Evolutionary conservation across 2,888 invertebrate species (phyloP).

Genomic region (Archaeoteleia sp.): DNA sequence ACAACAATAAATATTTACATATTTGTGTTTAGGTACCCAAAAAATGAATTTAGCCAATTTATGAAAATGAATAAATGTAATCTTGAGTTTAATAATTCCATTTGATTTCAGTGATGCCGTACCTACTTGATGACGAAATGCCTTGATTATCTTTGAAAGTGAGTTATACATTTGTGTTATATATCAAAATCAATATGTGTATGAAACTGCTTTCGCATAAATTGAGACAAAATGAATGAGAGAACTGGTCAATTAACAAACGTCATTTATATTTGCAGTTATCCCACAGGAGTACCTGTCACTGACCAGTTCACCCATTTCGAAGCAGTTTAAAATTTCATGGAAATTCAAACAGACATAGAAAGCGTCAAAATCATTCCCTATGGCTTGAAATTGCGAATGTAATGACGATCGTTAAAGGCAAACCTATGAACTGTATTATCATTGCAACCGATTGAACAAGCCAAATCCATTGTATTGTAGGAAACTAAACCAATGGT

Average conservation of each 20-base stretch:
- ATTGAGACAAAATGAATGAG: conserved; percentile 17
- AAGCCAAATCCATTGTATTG: conserved; percentile 22
- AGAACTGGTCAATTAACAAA: conserved; percentile 36
- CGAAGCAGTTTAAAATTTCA: conserved; percentile 39
- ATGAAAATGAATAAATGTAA: no score
- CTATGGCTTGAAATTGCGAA: conserved; percentile 25
- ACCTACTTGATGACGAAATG: no score
- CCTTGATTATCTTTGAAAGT: no score
- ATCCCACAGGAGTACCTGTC: conserved; percentile 39
- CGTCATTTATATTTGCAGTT: conserved; percentile 38
- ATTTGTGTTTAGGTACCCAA: no score
- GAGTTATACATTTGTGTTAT: no score
- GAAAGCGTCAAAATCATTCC: conserved; percentile 47
- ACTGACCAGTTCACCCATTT: conserved; percentile 33
- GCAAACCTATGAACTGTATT: conserved; percentile 44
- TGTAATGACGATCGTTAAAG: conserved; percentile 43
- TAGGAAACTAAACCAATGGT: conserved; percentile 34
- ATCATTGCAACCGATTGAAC: conserved; percentile 45
- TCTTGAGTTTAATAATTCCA: no score
- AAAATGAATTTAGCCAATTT: no score
- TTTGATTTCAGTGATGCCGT: no score
- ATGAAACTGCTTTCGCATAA: conserved; percentile 8
- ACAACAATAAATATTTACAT: no score
- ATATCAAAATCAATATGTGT: background rate
- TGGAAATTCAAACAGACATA: conserved; percentile 40